Evolutionary conservation across 2,113 vertebrate genomes (phyloP), one percentile per base, ranked within the genome.

Genomic region (Pluvianellus socialis): DNA sequence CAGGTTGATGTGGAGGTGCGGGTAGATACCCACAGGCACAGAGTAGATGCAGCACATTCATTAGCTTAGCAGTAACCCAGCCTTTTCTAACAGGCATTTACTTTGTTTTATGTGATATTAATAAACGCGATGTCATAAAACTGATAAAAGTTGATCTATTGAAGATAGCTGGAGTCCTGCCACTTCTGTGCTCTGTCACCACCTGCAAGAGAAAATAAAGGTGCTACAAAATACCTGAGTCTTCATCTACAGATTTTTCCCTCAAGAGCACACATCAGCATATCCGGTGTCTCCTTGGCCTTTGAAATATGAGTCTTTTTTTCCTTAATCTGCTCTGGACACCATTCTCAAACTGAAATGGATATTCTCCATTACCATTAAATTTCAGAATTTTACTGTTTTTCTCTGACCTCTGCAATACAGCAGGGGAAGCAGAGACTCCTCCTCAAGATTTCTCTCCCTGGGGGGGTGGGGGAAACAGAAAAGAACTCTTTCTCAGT

Each of bases 301-400:
- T 95, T 94, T 92, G 86, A 91, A 94, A 94, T 67, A 28, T 3
- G 87, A 92, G 7, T 67, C 45, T 66, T 32, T 70, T n/a, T 85
- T 82, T 61, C 66, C 58, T 88, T 83, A 30, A 33, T 62, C 70
- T 73, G 35, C 50, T 84, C 79, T 72, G 79, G 72, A 59, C 49
- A 91, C 30, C 45, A 49, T 28, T 87, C 68, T 32, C 49, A 53
- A 58, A 56, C 24, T 50, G 65, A 88, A 77, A 80, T 53, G 35
- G 47, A 8, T 75, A 79, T 65, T 79, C 14, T 21, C 21, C 6
- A 2, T 40, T 65, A 7, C 27, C 40, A 16, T 72, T 66, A 52
- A 3, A 52, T 66, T 42, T 88, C 2, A 3, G 59, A 40, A 13
- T 45, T 84, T 72, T 53, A 6, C 24, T 66, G 17, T 18, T 75